Evolutionary conservation across 2,797 vertebrate species (phyloP).

Genomic region (Sebastes nivosus): DNA sequence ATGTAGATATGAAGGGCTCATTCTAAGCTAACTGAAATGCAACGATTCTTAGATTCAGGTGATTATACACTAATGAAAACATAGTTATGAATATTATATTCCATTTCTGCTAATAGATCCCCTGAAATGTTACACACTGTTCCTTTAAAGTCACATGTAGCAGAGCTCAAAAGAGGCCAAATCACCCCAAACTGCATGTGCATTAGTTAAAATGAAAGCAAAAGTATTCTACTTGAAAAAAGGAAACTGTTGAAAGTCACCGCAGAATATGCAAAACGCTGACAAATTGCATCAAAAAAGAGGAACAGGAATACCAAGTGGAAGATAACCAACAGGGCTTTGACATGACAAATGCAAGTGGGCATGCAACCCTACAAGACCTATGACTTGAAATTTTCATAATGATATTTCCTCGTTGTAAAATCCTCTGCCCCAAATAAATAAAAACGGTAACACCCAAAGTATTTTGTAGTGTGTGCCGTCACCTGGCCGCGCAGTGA

Average conservation of each 20-base stretch:
- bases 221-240: not conserved
- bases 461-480: not conserved
- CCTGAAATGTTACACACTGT: fast-evolving
- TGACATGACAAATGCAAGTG: not conserved
- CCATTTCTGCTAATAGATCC: no score
- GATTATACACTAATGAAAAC: no score
- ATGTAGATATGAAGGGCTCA: no score
- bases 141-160: not conserved
- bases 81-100: no score
- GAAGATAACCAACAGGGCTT: not conserved
- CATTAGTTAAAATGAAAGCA: not conserved
- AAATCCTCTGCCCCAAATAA: not conserved
- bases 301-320: not conserved
- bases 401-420: not conserved
- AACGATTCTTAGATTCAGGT: no score
- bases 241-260: not conserved
- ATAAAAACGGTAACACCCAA: not conserved
- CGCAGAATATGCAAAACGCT: not conserved
- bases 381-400: not conserved
- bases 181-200: not conserved
- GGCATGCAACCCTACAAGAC: not conserved
- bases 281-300: not conserved
- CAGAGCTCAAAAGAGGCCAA: not conserved
- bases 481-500: constrained; percentile 2
- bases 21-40: fast-evolving